phyloP scores from a whole-genome alignment of 2,797 vertebrate genomes.

The Tenualosa ilisha region DNA sequence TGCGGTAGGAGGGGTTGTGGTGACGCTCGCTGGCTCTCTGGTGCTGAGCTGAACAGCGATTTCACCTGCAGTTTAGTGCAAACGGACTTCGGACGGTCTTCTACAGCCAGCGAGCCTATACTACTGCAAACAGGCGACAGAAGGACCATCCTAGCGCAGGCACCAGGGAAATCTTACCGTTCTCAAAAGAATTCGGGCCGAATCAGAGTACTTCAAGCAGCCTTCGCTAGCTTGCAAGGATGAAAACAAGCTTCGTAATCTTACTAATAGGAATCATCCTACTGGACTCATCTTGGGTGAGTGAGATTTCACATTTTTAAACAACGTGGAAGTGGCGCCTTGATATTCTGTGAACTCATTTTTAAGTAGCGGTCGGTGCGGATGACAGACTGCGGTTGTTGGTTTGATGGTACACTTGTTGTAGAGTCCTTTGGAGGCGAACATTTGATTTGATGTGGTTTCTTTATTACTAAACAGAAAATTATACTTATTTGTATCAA shows the following conservation, averaged over 20 bases:
- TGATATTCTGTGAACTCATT: constrained; percentile 16
- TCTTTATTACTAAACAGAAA: background rate
- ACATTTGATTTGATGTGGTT: background rate
- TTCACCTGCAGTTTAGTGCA: constrained; percentile 87
- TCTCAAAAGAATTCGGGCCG: constrained; percentile 42
- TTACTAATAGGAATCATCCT: constrained; percentile 71
- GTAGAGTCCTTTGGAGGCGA: background rate
- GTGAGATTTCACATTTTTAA: constrained; percentile 60
- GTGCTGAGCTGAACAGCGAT: constrained; percentile 76
- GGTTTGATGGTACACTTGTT: constrained; percentile 3
- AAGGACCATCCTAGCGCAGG: constrained; percentile 52
- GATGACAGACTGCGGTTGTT: constrained; percentile 23
- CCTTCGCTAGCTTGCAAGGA: constrained; percentile 64
- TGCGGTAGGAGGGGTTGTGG: constrained; percentile 74
- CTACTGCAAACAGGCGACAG: constrained; percentile 60
- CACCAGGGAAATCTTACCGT: constrained; percentile 47
- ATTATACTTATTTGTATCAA: background rate
- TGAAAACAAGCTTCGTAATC: constrained; percentile 72
- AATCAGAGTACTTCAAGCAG: constrained; percentile 53
- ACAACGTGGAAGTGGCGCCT: constrained; percentile 31
- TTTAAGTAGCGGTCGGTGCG: constrained; percentile 2
- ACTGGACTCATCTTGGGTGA: constrained; percentile 71
- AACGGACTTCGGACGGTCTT: constrained; percentile 65
- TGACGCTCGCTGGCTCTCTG: constrained; percentile 76
- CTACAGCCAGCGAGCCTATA: constrained; percentile 55